Conservation (phyloP, 2,888 invertebrate species). For the Brachylomia viminalis region DNA sequence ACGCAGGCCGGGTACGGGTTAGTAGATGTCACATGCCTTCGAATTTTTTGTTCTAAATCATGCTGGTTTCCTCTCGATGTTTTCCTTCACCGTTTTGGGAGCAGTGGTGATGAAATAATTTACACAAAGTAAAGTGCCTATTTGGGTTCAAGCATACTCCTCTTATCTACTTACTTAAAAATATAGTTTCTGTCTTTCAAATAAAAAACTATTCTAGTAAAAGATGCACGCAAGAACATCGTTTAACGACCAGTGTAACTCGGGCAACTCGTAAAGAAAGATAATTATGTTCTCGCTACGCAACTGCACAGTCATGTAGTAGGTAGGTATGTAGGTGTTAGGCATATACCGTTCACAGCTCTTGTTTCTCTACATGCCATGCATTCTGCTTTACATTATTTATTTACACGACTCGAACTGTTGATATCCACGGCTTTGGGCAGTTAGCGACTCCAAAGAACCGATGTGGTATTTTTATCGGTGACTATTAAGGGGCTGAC, state of each 20-base stretch:
- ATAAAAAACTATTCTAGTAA: constrained; percentile 5
- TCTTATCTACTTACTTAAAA: background rate
- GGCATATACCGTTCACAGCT: constrained; percentile 9
- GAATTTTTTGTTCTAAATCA: too few species aligned
- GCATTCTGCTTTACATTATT: constrained; percentile 67
- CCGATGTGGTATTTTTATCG: constrained; percentile 85
- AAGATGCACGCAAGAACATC: constrained; percentile 40
- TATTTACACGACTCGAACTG: constrained; percentile 66
- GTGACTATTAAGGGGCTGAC: too few species aligned
- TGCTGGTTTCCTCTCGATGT: too few species aligned
- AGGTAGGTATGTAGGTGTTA: constrained; percentile 30
- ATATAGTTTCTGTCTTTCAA: constrained; percentile 5
- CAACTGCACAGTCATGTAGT: constrained; percentile 29
- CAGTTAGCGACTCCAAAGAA: constrained; percentile 79
- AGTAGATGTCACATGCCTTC: too few species aligned
- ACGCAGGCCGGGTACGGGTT: too few species aligned
- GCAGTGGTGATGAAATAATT: too few species aligned
- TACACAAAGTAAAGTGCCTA: too few species aligned
- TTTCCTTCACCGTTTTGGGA: too few species aligned
- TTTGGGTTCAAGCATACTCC: too few species aligned
- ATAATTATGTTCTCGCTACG: constrained; percentile 58
- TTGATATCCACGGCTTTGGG: constrained; percentile 69
- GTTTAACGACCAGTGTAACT: constrained; percentile 55
- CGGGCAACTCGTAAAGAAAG: constrained; percentile 59
- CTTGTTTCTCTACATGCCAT: constrained; percentile 39